phyloP scores from a whole-genome alignment of 2,113 vertebrate species.

The Vidua chalybeata region DNA sequence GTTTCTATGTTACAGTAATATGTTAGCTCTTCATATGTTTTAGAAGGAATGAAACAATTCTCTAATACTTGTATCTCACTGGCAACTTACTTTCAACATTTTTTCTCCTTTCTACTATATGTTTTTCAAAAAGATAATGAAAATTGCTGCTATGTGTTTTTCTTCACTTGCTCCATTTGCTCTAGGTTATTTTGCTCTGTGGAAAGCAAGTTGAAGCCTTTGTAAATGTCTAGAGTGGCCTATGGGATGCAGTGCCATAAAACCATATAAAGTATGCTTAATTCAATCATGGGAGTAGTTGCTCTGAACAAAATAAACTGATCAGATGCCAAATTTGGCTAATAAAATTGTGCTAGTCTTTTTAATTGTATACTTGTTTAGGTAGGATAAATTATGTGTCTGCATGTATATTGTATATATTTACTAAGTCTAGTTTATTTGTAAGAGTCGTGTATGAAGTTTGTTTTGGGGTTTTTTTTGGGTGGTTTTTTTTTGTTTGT shows the following conservation, averaged over 20 bases:
- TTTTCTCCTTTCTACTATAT: not conserved
- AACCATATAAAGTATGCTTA: not conserved
- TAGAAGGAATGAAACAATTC: not conserved
- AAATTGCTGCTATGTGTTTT: not conserved
- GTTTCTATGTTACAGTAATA: not conserved
- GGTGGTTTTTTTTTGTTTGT: no score
- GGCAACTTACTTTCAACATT: not conserved
- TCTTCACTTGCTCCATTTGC: not conserved
- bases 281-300: not conserved
- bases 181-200: not conserved
- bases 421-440: not conserved
- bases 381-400: not conserved
- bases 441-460: not conserved
- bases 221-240: not conserved
- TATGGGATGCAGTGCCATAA: not conserved
- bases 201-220: not conserved
- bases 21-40: not conserved
- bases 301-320: not conserved
- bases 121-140: not conserved
- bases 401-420: not conserved
- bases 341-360: not conserved
- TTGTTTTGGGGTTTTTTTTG: not conserved
- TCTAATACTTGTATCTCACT: not conserved
- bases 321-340: not conserved
- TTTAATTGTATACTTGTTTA: not conserved